Evolutionary conservation across 1,140 invertebrate species (phyloP), one percentile per base, ranked within the genome.

Genomic region (Chironomus tepperi): DNA sequence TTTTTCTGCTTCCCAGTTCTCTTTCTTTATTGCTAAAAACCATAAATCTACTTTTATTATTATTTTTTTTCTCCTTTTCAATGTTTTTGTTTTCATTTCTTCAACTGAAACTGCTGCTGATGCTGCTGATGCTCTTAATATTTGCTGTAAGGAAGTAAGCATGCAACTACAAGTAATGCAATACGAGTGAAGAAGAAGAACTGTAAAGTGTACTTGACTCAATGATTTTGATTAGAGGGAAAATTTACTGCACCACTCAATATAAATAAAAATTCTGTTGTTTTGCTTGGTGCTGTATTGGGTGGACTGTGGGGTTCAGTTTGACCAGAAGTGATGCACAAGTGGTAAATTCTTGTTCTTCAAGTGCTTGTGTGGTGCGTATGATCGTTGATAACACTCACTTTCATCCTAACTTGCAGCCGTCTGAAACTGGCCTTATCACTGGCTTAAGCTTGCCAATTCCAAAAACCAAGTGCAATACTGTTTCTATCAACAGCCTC

Each of bases 21-120:
- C 47, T 15, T 57, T n/a, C 47, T 57, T 47, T 47, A 7, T 18
- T 70, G 16, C 16, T 70, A 18, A 19, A 67, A 21, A 18, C 16
- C 65, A 70, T 70, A 70, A 70, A 70, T 70, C 18, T 70, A 10
- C 65, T 70, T 70, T 70, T 70, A 70, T 70, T 70, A 70, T 70
- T 67, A 2, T 67, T 5, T 67, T 67, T 18, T 16, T 19, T 19
- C 5, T 70, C 65, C 12, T 57, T 57, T 47, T 8, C 64, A 67
- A 12, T 57, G 9, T 57, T 12, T 10, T 57, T 12, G 10, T 57
- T n/a, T 34, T 34, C 24, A 34, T 10, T n/a, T 12, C n/a, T 18
- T 67, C 18, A 67, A 67, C n/a, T 67, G 9, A 12, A 57, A 57
- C 9, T 57, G 7, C 7, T 47, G 43, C 43, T 47, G 24, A 34